phyloP scores from a whole-genome alignment of 2,888 invertebrate genomes.

The Drosophila merina region DNA sequence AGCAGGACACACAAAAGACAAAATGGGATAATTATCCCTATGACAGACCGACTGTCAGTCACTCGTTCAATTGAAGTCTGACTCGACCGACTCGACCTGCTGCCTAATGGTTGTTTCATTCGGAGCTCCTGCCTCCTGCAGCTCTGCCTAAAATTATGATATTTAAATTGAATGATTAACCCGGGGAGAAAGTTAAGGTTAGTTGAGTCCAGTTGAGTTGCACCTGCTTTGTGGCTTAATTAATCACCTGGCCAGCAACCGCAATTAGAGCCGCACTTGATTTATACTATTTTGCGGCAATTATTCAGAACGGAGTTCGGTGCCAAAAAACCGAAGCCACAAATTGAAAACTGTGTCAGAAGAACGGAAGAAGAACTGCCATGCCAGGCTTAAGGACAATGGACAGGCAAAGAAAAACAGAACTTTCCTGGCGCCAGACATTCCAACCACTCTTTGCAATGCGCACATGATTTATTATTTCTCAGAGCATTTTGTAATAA shows the following conservation, averaged over 20 bases:
- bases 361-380: constrained; percentile 35
- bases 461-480: constrained; percentile 70
- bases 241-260: constrained; percentile 34
- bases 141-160: constrained; percentile 17
- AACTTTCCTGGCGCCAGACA: constrained; percentile 63
- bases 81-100: not conserved
- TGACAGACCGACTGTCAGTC: constrained; percentile 26
- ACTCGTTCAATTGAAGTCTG: constrained; percentile 7
- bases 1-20: constrained; percentile 47
- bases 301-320: constrained; percentile 53
- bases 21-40: constrained; percentile 66
- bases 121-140: constrained; percentile 39
- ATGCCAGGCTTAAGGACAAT: constrained; percentile 1
- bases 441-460: constrained; percentile 39
- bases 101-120: constrained; percentile 70
- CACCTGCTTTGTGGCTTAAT: constrained; percentile 30
- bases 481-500: constrained; percentile 14
- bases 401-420: constrained; percentile 38
- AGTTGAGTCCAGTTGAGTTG: constrained; percentile 4
- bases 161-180: constrained; percentile 38
- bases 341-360: constrained; percentile 66
- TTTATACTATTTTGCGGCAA: constrained; percentile 64
- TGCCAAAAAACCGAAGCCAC: constrained; percentile 40
- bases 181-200: constrained; percentile 11
- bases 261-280: constrained; percentile 48